Conservation (phyloP, 2,888 invertebrate genomes). For the Leptinotarsa juncta region DNA sequence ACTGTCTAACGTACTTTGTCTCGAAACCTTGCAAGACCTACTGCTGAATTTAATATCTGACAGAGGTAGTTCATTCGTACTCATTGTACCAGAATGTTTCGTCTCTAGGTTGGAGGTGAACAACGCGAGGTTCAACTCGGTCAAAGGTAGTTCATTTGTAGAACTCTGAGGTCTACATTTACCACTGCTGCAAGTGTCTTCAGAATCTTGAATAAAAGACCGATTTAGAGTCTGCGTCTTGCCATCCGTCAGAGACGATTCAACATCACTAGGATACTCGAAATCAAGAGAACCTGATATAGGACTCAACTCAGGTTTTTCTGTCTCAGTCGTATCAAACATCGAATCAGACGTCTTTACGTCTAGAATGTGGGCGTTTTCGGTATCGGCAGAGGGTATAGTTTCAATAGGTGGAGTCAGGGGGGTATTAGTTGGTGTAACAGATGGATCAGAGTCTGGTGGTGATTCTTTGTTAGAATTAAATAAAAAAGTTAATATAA, state of each 20-base stretch:
- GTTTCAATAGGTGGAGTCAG: constrained; percentile 58
- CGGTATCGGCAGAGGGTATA: constrained; percentile 62
- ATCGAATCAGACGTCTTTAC: constrained; percentile 48
- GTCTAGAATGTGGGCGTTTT: constrained; percentile 45
- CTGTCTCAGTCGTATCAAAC: constrained; percentile 35
- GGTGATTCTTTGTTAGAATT: constrained; percentile 48
- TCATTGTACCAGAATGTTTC: constrained; percentile 52
- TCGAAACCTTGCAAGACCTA: constrained; percentile 45
- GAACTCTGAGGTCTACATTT: constrained; percentile 53
- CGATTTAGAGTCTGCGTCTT: constrained; percentile 29
- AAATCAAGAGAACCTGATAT: constrained; percentile 62
- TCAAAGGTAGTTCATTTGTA: constrained; percentile 77
- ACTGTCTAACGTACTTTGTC: constrained; percentile 54
- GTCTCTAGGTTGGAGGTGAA: constrained; percentile 58
- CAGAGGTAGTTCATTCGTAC: constrained; percentile 61
- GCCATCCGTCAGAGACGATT: constrained; percentile 51
- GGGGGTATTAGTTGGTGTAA: constrained; percentile 61
- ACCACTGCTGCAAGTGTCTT: constrained; percentile 37
- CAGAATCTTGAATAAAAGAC: constrained; percentile 24
- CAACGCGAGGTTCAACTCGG: constrained; percentile 65
- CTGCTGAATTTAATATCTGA: constrained; percentile 58
- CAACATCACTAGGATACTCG: constrained; percentile 54
- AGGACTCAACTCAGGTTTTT: constrained; percentile 57
- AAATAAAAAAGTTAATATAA: constrained; percentile 39
- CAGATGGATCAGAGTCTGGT: constrained; percentile 52